A percentile compares a stretch with the other conserved stretches of the same genome.
phyloP scores from a whole-genome alignment of 2,888 invertebrate genomes.

The Empis stercorea region DNA sequence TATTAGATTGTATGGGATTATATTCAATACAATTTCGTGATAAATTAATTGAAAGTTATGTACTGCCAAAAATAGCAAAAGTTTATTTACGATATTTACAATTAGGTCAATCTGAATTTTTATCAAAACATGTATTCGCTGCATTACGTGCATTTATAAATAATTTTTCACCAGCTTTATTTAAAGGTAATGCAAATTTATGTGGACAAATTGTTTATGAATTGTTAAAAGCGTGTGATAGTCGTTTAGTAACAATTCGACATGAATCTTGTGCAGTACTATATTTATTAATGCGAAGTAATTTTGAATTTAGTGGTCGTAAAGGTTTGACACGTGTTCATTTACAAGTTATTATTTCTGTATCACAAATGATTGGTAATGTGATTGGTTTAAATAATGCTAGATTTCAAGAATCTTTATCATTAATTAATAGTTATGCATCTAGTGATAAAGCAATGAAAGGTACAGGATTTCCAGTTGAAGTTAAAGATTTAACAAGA shows the following conservation, averaged over 20 bases:
- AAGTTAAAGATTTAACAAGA: constrained; percentile 87
- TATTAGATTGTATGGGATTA: constrained; percentile 74
- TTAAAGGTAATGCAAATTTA: constrained; percentile 70
- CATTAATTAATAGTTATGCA: constrained; percentile 85
- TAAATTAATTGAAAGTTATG: constrained; percentile 47
- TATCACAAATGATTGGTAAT: constrained; percentile 85
- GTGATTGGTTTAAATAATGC: constrained; percentile 83
- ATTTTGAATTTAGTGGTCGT: constrained; percentile 77
- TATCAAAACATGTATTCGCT: constrained; percentile 85
- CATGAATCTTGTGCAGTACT: constrained; percentile 86
- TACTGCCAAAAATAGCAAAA: constrained; percentile 70
- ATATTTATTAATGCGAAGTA: constrained; percentile 85
- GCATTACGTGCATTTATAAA: constrained; percentile 84
- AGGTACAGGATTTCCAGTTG: constrained; percentile 77
- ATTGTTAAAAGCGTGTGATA: constrained; percentile 72
- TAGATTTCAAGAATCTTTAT: constrained; percentile 88
- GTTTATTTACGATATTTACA: constrained; percentile 79
- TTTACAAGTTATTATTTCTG: constrained; percentile 87
- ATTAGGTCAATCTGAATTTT: constrained; percentile 78
- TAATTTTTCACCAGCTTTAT: constrained; percentile 70
- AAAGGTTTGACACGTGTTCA: constrained; percentile 81
- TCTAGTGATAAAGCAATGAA: constrained; percentile 90
- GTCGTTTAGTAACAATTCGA: constrained; percentile 68
- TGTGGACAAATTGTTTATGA: constrained; percentile 73
- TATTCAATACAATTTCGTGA: constrained; percentile 66